Evolutionary conservation across 2,888 invertebrate genomes (phyloP).

Genomic region (Malthinus flaveolus): DNA sequence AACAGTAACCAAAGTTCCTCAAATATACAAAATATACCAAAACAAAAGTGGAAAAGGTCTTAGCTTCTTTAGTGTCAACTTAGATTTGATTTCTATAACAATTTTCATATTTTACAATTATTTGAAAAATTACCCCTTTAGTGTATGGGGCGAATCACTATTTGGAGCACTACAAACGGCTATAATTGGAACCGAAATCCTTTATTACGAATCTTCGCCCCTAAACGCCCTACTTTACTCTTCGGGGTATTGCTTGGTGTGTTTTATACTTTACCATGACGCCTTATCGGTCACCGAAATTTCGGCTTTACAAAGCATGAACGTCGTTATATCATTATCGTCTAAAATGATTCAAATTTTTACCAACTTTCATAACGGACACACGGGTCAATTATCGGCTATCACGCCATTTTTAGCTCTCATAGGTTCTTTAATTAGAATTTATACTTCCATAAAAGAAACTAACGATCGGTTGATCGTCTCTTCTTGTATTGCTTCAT

Average conservation of each 20-base stretch:
- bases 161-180: background rate
- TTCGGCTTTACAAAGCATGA: background rate
- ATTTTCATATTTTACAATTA: conserved; percentile 1
- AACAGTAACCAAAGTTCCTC: background rate
- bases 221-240: background rate
- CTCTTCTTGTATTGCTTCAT: background rate
- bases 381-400: conserved; percentile 9
- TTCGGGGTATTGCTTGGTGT: background rate
- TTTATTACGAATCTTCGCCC: background rate
- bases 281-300: background rate
- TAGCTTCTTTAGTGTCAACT: background rate
- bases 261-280: background rate
- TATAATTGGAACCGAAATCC: background rate
- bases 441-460: conserved; percentile 1
- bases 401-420: background rate
- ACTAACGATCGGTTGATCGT: background rate
- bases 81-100: background rate
- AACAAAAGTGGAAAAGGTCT: conserved; percentile 1
- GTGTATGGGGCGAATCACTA: background rate
- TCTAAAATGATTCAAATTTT: background rate
- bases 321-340: background rate
- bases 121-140: background rate
- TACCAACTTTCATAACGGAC: background rate
- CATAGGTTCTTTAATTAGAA: background rate
- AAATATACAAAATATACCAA: background rate